A percentile compares a stretch with the other conserved stretches of the same genome.
These are phyloP conservation scores for Erynnis tages DNA, from an alignment of 2,888 invertebrate species.

Conservation along the genomic window DNA sequence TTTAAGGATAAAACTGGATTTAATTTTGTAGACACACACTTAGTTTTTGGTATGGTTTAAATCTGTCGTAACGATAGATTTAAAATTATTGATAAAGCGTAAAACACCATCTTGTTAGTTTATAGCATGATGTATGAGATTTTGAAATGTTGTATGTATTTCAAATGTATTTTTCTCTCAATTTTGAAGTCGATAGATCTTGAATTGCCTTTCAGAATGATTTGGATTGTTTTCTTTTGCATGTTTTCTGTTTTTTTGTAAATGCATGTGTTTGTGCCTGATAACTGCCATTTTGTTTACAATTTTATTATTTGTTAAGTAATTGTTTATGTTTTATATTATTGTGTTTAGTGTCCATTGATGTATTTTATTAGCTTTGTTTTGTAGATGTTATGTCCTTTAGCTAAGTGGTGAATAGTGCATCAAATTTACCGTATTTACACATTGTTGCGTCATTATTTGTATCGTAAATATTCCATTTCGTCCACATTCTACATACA, in stretches of 20 bases:
- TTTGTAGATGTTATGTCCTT: background rate
- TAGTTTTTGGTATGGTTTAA: too few relatives aligned
- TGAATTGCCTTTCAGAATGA: background rate
- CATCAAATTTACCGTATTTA: background rate
- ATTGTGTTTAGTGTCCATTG: background rate
- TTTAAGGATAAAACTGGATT: too few relatives aligned
- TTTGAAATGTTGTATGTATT: too few relatives aligned
- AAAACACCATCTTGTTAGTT: too few relatives aligned
- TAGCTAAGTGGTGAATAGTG: background rate
- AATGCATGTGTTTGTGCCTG: conserved; percentile 13
- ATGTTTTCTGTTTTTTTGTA: conserved; percentile 1
- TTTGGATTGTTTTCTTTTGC: conserved; percentile 1
- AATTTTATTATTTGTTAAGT: background rate
- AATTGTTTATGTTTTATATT: background rate
- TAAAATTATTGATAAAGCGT: too few relatives aligned
- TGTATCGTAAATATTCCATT: too few relatives aligned
- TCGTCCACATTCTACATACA: too few relatives aligned
- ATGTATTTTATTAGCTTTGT: background rate
- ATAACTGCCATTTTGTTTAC: conserved; percentile 7
- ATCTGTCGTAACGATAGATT: too few relatives aligned
- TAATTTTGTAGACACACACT: too few relatives aligned
- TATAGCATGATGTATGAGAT: too few relatives aligned
- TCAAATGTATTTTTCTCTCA: background rate
- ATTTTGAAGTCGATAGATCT: background rate
- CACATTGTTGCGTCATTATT: too few relatives aligned